Evolutionary conservation across 2,113 vertebrate species (phyloP).

Genomic region (Melanocharis versteri): DNA sequence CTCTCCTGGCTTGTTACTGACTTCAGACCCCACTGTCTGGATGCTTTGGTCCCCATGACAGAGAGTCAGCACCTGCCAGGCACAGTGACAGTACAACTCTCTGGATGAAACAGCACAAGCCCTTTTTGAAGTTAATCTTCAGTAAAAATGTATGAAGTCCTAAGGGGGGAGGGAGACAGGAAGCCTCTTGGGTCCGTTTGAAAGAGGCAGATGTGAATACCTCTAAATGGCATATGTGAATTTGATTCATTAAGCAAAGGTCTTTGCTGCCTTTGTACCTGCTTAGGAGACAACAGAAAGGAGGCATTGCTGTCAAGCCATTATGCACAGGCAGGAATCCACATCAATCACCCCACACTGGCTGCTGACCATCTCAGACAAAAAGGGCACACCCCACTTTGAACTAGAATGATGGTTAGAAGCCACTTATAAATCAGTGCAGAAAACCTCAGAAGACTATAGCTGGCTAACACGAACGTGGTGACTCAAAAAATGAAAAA

Average conservation of each 20-base stretch:
- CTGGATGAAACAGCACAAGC: not conserved
- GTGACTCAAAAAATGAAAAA: not conserved
- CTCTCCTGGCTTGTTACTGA: not conserved
- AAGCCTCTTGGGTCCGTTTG: not conserved
- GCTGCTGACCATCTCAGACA: not conserved
- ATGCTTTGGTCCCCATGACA: not conserved
- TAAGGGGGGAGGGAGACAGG: not conserved
- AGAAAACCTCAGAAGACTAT: not conserved
- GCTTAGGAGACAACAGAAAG: not conserved
- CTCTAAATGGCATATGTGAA: not conserved
- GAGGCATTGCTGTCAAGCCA: not conserved
- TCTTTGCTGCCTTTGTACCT: not conserved
- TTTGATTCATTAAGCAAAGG: constrained; percentile 1
- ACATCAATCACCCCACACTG: not conserved
- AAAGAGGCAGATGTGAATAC: not conserved
- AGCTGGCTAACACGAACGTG: not conserved
- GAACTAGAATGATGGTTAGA: not conserved
- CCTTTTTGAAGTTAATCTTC: not conserved
- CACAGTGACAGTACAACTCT: not conserved
- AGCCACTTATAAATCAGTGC: not conserved
- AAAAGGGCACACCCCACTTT: not conserved
- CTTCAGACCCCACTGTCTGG: not conserved
- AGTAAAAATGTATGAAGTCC: not conserved
- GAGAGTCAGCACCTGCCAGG: not conserved
- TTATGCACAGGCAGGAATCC: not conserved